phyloP scores from a whole-genome alignment of 2,797 vertebrate genomes.

The Salmo trutta region DNA sequence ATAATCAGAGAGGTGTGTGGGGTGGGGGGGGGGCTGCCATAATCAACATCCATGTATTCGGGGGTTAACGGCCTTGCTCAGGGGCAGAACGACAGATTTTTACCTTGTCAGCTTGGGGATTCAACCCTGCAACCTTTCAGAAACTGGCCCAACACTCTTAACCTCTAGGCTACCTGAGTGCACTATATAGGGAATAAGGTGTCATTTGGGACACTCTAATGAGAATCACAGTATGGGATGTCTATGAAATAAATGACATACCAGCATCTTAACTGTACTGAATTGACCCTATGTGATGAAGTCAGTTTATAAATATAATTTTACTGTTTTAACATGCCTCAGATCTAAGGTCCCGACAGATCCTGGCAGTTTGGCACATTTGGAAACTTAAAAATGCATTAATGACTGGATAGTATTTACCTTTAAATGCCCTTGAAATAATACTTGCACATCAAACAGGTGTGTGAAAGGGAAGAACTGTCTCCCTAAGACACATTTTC shows the following conservation, averaged over 20 bases:
- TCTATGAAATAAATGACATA: constrained; percentile 38
- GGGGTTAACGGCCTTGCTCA: too few species aligned
- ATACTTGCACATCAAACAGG: constrained; percentile 58
- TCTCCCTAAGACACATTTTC: constrained; percentile 44
- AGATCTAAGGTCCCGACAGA: constrained; percentile 32
- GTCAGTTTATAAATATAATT: constrained; percentile 47
- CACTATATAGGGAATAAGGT: background rate
- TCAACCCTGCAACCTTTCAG: too few species aligned
- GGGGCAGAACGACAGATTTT: too few species aligned
- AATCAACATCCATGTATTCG: too few species aligned
- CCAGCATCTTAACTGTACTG: constrained; percentile 28
- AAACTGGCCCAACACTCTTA: too few species aligned
- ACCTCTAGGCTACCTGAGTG: too few species aligned
- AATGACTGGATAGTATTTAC: constrained; percentile 58
- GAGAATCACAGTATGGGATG: constrained; percentile 15
- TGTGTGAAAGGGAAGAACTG: constrained; percentile 33
- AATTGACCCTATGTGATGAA: constrained; percentile 41
- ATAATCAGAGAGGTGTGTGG: too few species aligned
- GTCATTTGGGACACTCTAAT: background rate
- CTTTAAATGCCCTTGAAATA: constrained; percentile 65
- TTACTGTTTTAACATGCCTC: constrained; percentile 31
- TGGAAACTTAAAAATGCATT: constrained; percentile 50
- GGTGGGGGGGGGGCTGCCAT: too few species aligned
- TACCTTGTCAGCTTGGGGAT: too few species aligned
- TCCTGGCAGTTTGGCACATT: constrained; percentile 50